A percentile compares a stretch with the other conserved stretches of the same genome.
Conservation (phyloP, 2,888 invertebrate species). For the Diarsia rubi region DNA sequence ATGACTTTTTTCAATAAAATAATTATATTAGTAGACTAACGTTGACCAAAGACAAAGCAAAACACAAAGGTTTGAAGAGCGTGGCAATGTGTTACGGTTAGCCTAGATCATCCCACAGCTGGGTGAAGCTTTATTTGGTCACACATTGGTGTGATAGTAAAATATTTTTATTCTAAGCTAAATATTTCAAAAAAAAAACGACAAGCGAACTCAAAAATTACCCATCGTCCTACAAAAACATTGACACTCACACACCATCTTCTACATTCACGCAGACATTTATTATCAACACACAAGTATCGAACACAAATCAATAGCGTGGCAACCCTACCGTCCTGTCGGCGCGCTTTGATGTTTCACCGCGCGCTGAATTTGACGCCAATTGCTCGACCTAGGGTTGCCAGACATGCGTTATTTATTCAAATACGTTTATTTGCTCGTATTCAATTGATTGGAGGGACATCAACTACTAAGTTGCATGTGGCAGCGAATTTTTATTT, state of each 20-base stretch:
- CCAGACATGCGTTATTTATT: slow-evolving; percentile 77
- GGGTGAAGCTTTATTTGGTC: neutral
- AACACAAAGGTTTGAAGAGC: neutral
- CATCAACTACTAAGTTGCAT: slow-evolving; percentile 47
- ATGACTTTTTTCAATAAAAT: too few species aligned
- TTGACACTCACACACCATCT: slow-evolving; percentile 4
- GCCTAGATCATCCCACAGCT: neutral
- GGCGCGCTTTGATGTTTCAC: slow-evolving; percentile 78
- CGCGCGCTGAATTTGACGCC: slow-evolving; percentile 78
- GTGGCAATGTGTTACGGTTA: neutral
- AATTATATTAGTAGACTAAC: neutral
- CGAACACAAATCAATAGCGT: slow-evolving; percentile 66
- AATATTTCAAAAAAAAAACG: neutral
- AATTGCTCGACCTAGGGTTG: slow-evolving; percentile 80
- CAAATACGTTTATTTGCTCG: slow-evolving; percentile 82
- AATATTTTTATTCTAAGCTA: neutral
- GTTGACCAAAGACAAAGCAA: neutral
- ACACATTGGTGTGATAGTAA: neutral
- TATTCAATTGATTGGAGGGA: slow-evolving; percentile 76
- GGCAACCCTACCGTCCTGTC: slow-evolving; percentile 69
- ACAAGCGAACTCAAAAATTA: neutral
- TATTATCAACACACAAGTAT: slow-evolving; percentile 43
- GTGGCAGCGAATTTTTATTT: slow-evolving; percentile 31
- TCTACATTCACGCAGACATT: slow-evolving; percentile 30
- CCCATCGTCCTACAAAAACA: slow-evolving; percentile 8